phyloP scores from a whole-genome alignment of 2,113 vertebrate genomes.

The Macquaria ambigua region DNA sequence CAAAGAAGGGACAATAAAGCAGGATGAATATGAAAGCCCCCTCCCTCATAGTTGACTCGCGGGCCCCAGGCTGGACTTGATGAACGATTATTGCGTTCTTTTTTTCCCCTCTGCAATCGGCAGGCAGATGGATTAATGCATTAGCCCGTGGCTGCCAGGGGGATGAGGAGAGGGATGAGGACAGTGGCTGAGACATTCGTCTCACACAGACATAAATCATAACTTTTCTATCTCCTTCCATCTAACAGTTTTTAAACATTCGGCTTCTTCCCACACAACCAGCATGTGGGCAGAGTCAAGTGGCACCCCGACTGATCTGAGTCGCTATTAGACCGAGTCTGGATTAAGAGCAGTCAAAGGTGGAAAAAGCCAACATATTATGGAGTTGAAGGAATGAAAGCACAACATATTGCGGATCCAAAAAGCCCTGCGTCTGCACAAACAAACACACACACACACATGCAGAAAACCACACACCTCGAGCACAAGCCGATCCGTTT shows the following conservation, averaged over 20 bases:
- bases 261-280: conserved; percentile 29
- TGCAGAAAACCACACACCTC: neutral
- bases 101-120: conserved; percentile 52
- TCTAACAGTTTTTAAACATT: conserved; percentile 47
- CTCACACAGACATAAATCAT: conserved; percentile 84
- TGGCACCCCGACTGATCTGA: conserved; percentile 32
- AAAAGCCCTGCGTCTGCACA: neutral
- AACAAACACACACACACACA: neutral
- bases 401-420: conserved; percentile 8
- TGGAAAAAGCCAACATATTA: conserved; percentile 45
- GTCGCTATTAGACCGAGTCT: conserved; percentile 7
- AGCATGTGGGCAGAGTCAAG: conserved; percentile 35
- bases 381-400: conserved; percentile 9
- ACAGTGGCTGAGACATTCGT: conserved; percentile 53
- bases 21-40: conserved; percentile 71
- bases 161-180: conserved; percentile 57
- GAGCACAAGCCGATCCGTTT: conserved; percentile 24
- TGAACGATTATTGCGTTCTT: conserved; percentile 67
- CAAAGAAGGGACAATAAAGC: conserved; percentile 59
- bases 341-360: conserved; percentile 26
- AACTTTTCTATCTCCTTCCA: conserved; percentile 74
- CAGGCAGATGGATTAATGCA: conserved; percentile 70
- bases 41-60: conserved; percentile 31
- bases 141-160: conserved; percentile 66
- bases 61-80: conserved; percentile 64